Base-by-base conservation (phyloP, 2,797 vertebrate genomes). In the Remorina albescens region DNA sequence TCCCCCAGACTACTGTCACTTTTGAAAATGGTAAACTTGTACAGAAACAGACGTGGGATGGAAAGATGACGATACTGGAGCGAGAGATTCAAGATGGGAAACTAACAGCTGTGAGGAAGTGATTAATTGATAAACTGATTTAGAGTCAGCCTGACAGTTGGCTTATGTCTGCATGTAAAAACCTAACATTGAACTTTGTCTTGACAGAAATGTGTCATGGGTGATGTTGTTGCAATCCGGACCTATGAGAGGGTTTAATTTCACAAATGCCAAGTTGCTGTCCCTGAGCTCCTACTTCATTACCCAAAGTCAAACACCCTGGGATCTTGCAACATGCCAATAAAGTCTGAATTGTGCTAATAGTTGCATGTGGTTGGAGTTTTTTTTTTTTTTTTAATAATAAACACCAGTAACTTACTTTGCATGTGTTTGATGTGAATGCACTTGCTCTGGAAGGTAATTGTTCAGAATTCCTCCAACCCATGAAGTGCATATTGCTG, bases 31-130 rank as follows among this genome's bases (percentile, higher is more conserved):
- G 96, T 5, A 95, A 96, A 41, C 46, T 99, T 16, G 86, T 96
- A 60, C 98, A 99, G 72, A 95, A 94, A 44, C 98, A 99, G 89
- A 91, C 89, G 5, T 99, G 97, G 98, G 95, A 97, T 23, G 97
- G 95, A 51, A 97, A 98, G 85, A 94, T 91, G 8, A 97, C 97
- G 0, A 95, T 89, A 0, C 92, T 99, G 69, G 96, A 95, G 65
- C 94, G 98, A 84, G 96, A 95, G 71, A 55, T 99, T 65, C 90
- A 94, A 66, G 95, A 96, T 76, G 96, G 95, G 1, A 97, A 97
- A 84, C 91, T 98, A 90, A 91, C 94, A n/a, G 94, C 94, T 93
- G 98, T 99, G 90, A 96, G 96, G 90, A 41, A 57, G 21, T 6
- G 3, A 36, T 8, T 41, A 6, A 28, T 1, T 30, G 19, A 30